These are phyloP conservation scores for Cactoblastis cactorum DNA, from an alignment of 2,888 invertebrate species.

Conservation along the genomic window DNA sequence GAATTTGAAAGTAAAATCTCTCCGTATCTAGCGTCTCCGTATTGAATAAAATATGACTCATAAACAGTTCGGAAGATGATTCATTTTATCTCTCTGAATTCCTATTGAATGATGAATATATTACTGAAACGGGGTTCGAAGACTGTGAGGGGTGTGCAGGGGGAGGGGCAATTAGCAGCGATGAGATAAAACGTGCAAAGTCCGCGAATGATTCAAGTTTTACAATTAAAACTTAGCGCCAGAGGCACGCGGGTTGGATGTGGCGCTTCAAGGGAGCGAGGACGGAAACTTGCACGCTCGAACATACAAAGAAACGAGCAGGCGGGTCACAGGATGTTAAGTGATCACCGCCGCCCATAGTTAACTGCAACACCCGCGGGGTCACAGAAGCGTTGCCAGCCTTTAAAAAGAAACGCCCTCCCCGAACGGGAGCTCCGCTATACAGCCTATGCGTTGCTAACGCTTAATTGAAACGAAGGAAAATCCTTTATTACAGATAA, in stretches of 20 bases:
- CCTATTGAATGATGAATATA: slow-evolving; percentile 7
- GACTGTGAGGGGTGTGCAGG: slow-evolving; percentile 6
- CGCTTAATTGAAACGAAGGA: too few species aligned
- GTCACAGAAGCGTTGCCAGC: too few species aligned
- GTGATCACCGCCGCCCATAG: too few species aligned
- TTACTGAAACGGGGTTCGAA: background rate
- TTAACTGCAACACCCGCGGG: too few species aligned
- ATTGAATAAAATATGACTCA: background rate
- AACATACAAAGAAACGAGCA: too few species aligned
- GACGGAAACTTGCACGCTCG: background rate
- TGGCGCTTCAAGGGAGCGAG: background rate
- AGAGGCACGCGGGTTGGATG: background rate
- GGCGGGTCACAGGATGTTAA: too few species aligned
- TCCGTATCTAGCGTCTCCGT: background rate
- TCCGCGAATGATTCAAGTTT: slow-evolving; percentile 46
- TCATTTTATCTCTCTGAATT: slow-evolving; percentile 4
- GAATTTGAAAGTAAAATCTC: background rate
- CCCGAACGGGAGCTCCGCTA: too few species aligned
- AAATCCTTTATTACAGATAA: too few species aligned
- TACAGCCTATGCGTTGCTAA: too few species aligned
- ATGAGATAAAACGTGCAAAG: slow-evolving; percentile 45
- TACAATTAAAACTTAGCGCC: slow-evolving; percentile 42
- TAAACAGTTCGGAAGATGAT: background rate
- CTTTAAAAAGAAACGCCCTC: too few species aligned
- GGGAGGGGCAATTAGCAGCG: slow-evolving; percentile 35